Evolutionary conservation across 2,888 invertebrate species (phyloP).

Genomic region (Merodon equestris): DNA sequence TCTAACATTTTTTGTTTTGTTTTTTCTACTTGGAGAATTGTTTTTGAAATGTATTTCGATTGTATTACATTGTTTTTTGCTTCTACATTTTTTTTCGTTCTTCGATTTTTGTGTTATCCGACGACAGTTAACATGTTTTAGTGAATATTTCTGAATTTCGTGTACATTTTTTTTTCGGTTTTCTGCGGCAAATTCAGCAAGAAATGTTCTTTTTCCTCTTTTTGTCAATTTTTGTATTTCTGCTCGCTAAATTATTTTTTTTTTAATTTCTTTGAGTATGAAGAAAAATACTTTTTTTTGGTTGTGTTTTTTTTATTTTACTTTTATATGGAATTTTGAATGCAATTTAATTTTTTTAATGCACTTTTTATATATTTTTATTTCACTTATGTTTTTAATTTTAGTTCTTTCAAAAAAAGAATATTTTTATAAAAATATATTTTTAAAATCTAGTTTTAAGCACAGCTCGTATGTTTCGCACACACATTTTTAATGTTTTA

Average conservation of each 20-base stretch:
- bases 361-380: slow-evolving; percentile 44
- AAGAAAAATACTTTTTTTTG: slow-evolving; percentile 2
- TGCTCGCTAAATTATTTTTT: slow-evolving; percentile 8
- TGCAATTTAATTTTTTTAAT: slow-evolving; percentile 53
- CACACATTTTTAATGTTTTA: slow-evolving; percentile 33
- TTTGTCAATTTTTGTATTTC: slow-evolving; percentile 13
- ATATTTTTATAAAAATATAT: too few species aligned
- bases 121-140: slow-evolving; percentile 29
- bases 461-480: slow-evolving; percentile 67
- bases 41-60: slow-evolving; percentile 60
- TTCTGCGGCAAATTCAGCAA: slow-evolving; percentile 26
- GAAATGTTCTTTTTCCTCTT: slow-evolving; percentile 38
- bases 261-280: background rate
- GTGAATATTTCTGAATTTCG: slow-evolving; percentile 10
- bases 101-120: slow-evolving; percentile 22
- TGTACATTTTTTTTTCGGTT: slow-evolving; percentile 16
- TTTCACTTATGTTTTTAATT: slow-evolving; percentile 20
- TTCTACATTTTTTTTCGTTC: background rate
- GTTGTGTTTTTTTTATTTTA: slow-evolving; percentile 5
- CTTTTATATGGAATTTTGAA: slow-evolving; percentile 55
- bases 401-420: slow-evolving; percentile 12
- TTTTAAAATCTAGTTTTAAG: slow-evolving; percentile 49
- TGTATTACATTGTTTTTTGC: slow-evolving; percentile 3
- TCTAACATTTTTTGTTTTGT: slow-evolving; percentile 11
- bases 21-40: slow-evolving; percentile 32